Conservation (phyloP, 1,140 invertebrate genomes). For the Sycophaga agraensis region DNA sequence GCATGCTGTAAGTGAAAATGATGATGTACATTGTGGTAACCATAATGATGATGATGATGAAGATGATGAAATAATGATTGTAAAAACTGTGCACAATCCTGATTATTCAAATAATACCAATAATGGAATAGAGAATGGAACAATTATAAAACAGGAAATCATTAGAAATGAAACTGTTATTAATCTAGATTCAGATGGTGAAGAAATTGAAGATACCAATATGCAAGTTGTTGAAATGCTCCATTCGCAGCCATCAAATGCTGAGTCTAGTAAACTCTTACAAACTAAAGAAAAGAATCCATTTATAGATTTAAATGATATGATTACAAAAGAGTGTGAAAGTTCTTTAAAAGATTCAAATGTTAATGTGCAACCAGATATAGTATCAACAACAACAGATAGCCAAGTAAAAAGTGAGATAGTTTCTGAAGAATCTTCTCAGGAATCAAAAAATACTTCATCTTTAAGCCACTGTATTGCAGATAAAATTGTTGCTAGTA, state of each 20-base stretch:
- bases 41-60: background rate
- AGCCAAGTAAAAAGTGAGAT: too few species aligned
- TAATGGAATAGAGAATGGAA: too few species aligned
- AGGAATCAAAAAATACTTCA: background rate
- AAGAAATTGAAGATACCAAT: background rate
- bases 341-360: background rate
- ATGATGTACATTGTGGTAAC: background rate
- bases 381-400: too few species aligned
- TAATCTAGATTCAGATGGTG: background rate
- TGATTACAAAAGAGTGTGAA: background rate
- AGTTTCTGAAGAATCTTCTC: too few species aligned
- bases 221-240: too few species aligned
- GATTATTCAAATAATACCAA: too few species aligned
- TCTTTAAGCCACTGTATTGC: background rate
- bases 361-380: background rate
- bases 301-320: background rate
- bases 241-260: background rate
- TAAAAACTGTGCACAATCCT: background rate
- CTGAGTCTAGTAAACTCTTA: too few species aligned
- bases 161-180: background rate
- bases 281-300: background rate
- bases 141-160: too few species aligned
- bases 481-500: background rate
- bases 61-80: background rate
- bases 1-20: background rate